Base-by-base conservation (phyloP, 2,113 vertebrate species). In the Tetrao urogallus region DNA sequence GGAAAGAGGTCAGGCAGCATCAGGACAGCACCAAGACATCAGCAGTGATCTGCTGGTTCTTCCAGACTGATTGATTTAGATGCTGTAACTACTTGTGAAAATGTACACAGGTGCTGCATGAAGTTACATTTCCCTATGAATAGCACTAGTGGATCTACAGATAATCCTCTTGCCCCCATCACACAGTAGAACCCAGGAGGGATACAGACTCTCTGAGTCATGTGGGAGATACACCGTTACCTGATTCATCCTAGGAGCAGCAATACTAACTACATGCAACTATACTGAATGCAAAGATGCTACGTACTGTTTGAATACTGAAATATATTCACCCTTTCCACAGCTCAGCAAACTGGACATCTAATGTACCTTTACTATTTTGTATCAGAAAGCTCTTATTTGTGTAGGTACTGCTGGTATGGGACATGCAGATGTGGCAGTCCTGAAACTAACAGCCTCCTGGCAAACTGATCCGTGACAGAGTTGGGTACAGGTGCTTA, bases 91-190 rank as follows among this genome's bases (percentile, higher is more conserved):
- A 45, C 76, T 19, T 57, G 4, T 56, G 36, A 10, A 21, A 54
- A 27, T 5, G 12, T 2, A 10, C 47, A 36, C 19, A 38, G 36
- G 47, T 13, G 66, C 22, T 1, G 0, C n/a, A 40, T 6, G n/a
- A 43, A 74, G 15, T 2, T 66, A 34, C 30, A 21, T 58, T 69
- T 65, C 34, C 28, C 52, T 21, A 5, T 63, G 61, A 60, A 67
- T 11, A n/a, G 32, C 21, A 43, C 25, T 22, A 47, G 18, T 34
- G 45, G 34, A 73, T 30, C 45, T 25, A 30, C 48, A 18, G 8
- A 36, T 14, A 52, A 48, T 7, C 8, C 34, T 15, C 10, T 48
- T 1, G 0, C 1, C 10, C 36, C 11, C 27, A 66, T 61, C 40
- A 43, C 3, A 27, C 20, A 63, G 73, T 25, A 93, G 69, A 17